Base-by-base conservation (phyloP, 2,113 vertebrate genomes). In the Aviceda subcristata region DNA sequence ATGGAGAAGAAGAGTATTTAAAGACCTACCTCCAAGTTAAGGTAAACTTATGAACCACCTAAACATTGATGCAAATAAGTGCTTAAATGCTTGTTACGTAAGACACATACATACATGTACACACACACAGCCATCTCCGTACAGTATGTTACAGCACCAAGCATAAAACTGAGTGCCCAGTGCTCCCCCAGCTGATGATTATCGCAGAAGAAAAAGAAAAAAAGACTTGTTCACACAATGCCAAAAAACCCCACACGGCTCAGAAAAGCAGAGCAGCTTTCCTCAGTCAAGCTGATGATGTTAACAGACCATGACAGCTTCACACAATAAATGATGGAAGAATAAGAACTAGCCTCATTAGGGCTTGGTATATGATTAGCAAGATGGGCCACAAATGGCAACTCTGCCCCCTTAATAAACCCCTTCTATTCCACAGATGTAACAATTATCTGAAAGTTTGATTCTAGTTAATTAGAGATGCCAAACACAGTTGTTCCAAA, bases 401-500 rank as follows among this genome's bases (percentile, higher is more conserved):
- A 63, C 60, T 78, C 81, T 86, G 76, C 80, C 83, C 68, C 75
- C 51, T 94, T 96, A 95, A 94, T 89, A 91, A 92, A 15, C 10
- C 76, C 57, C 34, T 86, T 91, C 53, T 56, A 10, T 74, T 73
- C 73, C 69, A 78, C 80, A 96, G 86, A 94, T 91, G 76, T 82
- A 88, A 86, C 46, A 84, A 77, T 95, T 89, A 88, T 59, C 51
- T 55, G n/a, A 22, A 89, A 81, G 94, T 96, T 64, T 85, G 51
- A 80, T 75, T 80, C 91, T 69, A 77, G 86, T 94, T 94, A 86
- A 86, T 38, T 81, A 13, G 6, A 77, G 50, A 51, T 51, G 88
- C 66, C 4, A 18, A 71, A 75, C 34, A 43, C 30, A 74, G 10
- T 78, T 71, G 46, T 74, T 92, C 46, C n/a, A 84, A 77, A 89